Evolutionary conservation across 2,797 vertebrate species (phyloP).

Genomic region (Falco naumanni): DNA sequence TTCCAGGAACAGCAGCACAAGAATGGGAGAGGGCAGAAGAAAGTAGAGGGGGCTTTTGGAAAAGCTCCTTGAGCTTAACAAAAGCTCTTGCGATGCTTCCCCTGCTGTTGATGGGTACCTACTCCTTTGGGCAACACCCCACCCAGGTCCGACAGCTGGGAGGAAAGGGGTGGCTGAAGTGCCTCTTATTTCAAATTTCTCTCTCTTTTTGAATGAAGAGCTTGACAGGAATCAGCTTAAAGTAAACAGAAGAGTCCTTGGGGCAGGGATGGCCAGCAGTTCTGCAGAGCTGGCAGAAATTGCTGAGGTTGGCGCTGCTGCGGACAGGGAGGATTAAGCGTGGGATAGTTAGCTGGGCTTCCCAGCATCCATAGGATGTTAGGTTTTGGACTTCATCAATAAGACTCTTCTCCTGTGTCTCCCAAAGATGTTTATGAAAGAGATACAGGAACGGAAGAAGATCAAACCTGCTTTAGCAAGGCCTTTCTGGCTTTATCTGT

Average conservation of each 20-base stretch:
- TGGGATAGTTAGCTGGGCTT: constrained; percentile 18
- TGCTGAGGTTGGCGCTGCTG: not conserved
- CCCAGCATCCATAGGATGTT: constrained; percentile 46
- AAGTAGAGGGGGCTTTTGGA: not conserved
- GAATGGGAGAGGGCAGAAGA: not conserved
- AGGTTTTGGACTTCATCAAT: constrained; percentile 52
- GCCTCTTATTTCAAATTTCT: not conserved
- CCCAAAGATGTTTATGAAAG: constrained; percentile 67
- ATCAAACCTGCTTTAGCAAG: constrained; percentile 56
- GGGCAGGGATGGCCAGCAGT: not conserved
- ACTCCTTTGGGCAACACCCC: not conserved
- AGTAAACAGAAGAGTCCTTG: not conserved
- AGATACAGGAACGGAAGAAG: constrained; percentile 69
- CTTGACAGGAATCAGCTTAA: not conserved
- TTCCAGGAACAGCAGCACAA: not conserved
- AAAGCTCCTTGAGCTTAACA: not conserved
- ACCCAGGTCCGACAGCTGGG: accelerated
- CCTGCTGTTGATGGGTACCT: not conserved
- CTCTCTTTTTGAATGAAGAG: not conserved
- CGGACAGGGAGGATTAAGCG: not conserved
- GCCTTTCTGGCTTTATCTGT: constrained; percentile 63
- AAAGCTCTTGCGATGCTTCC: not conserved
- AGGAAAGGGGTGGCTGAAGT: not conserved
- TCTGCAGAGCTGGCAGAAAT: not conserved
- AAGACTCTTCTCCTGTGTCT: not conserved